Evolutionary conservation across 2,888 invertebrate species (phyloP), one percentile per base, ranked within the genome.

Genomic region (Coelopa pilipes): DNA sequence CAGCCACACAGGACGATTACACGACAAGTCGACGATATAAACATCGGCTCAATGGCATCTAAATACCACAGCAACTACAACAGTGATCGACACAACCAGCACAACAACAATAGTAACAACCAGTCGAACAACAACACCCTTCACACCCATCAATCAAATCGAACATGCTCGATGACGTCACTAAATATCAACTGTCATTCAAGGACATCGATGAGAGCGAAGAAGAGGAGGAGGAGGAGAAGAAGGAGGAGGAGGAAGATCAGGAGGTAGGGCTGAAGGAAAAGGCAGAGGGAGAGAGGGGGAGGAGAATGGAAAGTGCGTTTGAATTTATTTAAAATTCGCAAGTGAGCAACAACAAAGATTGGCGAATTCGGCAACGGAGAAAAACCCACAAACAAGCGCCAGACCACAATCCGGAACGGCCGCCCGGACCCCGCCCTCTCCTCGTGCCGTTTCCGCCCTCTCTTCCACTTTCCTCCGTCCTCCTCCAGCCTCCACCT

Each of bases 301-400:
- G 34, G 34, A 53, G 60, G 55, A 50, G 57, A 55, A 49, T 62
- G 46, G 67, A 21, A 70, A 76, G 76, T 72, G 78, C 74, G 77
- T 79, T 83, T 78, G 79, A 80, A 77, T 77, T 77, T 77, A 77
- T 77, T 77, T 76, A 80, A 75, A 78, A 78, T 77, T 80, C 76
- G 77, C 82, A 80, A 79, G 79, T 79, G 78, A 80, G 79, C 81
- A 84, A 77, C 79, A 79, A 21, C 70, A 24, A 47, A 53, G 10
- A 15, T 1, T 34, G 15, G 13, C 60, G n/a, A n/a, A 10, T 21
- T 53, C 67, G 53, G 53, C 24, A 67, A 67, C 53, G 2, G 34
- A 34, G 34, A 70, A 46, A 46, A 59, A 60, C 70, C 47, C 47
- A 60, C 70, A 59, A 60, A 57, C 59, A 70, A 47, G 11, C 59